Percentiles rank a stretch among this genome's conserved stretches.
Conservation (phyloP, 37 sponge, comb jelly and placozoan species). For the Axinella damicornis region DNA sequence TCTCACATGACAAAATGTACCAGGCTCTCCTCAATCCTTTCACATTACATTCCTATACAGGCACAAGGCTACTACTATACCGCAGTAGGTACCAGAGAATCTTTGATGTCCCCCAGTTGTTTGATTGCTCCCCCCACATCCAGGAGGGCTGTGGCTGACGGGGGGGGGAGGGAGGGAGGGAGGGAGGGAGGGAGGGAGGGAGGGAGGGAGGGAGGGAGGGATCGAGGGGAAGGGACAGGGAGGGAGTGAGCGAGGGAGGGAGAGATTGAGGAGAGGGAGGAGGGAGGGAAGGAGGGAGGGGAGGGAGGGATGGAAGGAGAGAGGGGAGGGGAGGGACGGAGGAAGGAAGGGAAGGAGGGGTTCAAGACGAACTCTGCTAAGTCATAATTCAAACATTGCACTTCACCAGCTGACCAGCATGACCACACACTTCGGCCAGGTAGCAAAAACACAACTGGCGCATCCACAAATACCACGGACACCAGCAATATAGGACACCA, state of each 20-base stretch:
- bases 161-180: background rate
- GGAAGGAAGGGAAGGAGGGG: background rate
- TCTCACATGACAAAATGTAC: too few relatives aligned
- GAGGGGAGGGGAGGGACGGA: background rate
- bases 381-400: too few relatives aligned
- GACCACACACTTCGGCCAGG: too few relatives aligned
- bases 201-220: background rate
- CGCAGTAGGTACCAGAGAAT: slow-evolving; percentile 79
- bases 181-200: background rate
- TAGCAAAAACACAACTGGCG: too few relatives aligned
- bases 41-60: too few relatives aligned
- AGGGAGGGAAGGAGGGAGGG: background rate
- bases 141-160: slow-evolving; percentile 57
- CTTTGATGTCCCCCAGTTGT: slow-evolving; percentile 83
- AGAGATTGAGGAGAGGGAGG: background rate
- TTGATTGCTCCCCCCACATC: slow-evolving; percentile 78
- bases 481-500: too few relatives aligned
- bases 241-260: background rate
- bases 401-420: too few relatives aligned
- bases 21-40: too few relatives aligned
- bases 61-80: too few relatives aligned
- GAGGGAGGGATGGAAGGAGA: background rate
- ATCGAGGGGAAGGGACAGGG: background rate
- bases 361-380: too few relatives aligned
- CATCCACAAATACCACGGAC: too few relatives aligned